Evolutionary conservation across 2,888 invertebrate species (phyloP).

Genomic region (Cephus rjabovi): DNA sequence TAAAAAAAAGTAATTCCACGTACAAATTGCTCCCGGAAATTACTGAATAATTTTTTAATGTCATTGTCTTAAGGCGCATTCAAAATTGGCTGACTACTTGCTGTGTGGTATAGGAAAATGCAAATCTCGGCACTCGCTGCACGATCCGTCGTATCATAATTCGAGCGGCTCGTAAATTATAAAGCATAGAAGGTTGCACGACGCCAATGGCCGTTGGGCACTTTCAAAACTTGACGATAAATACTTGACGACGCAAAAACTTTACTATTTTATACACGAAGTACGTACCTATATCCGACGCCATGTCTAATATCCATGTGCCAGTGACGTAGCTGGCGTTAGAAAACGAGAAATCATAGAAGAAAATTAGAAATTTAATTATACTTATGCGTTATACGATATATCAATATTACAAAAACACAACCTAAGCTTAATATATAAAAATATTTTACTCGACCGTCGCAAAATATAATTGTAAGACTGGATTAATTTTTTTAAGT

Average conservation of each 20-base stretch:
- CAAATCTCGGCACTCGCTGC: slow-evolving; percentile 10
- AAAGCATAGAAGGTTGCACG: slow-evolving; percentile 7
- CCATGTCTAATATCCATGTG: background rate
- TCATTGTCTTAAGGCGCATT: background rate
- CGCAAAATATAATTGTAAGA: background rate
- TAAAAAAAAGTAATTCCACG: background rate
- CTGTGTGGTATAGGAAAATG: background rate
- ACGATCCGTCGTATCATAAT: slow-evolving; percentile 3
- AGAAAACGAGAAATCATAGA: background rate
- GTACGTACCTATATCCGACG: background rate
- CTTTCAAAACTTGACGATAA: slow-evolving; percentile 15
- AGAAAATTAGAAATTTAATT: background rate
- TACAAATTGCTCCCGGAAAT: background rate
- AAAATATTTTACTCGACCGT: background rate
- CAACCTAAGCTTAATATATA: background rate
- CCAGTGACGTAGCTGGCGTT: background rate
- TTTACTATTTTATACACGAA: background rate
- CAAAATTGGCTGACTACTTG: background rate
- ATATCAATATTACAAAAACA: background rate
- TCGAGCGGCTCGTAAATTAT: slow-evolving; percentile 6
- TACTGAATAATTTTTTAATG: background rate
- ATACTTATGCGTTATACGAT: background rate
- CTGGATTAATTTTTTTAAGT: too few relatives aligned
- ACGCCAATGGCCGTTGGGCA: slow-evolving; percentile 16
- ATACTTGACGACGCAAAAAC: background rate